Conservation (phyloP, 2,888 invertebrate genomes). For the Microdon myrmicae region DNA sequence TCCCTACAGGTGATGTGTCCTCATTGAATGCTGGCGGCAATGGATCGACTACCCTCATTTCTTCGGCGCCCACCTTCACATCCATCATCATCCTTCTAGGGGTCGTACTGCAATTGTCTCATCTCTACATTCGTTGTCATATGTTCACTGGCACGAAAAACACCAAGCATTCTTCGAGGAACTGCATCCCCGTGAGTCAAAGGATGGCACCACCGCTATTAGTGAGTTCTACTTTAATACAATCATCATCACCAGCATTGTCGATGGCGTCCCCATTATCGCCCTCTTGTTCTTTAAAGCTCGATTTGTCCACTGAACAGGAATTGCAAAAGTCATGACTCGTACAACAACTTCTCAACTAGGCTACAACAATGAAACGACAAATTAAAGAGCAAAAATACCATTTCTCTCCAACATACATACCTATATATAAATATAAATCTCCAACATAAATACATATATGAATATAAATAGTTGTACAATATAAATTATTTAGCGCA, state of each 20-base stretch:
- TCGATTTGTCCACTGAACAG: no score
- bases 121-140: constrained; percentile 45
- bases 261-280: constrained; percentile 9
- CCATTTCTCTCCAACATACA: no score
- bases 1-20: constrained; percentile 61
- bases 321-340: constrained; percentile 39
- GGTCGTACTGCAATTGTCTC: constrained; percentile 41
- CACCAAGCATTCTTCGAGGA: constrained; percentile 8
- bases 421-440: no score
- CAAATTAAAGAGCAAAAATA: constrained; percentile 3
- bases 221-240: constrained; percentile 22
- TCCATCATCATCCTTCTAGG: constrained; percentile 28
- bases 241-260: constrained; percentile 21
- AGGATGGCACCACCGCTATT: no score
- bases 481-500: no score
- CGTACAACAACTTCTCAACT: constrained; percentile 15
- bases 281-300: no score
- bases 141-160: constrained; percentile 20
- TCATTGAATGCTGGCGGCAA: constrained; percentile 55
- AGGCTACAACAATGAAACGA: constrained; percentile 28
- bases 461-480: no score
- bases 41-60: constrained; percentile 47
- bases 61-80: constrained; percentile 41
- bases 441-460: no score
- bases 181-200: constrained; percentile 8